Conservation (phyloP, 2,888 invertebrate species). For the Steinernema scapterisci region DNA sequence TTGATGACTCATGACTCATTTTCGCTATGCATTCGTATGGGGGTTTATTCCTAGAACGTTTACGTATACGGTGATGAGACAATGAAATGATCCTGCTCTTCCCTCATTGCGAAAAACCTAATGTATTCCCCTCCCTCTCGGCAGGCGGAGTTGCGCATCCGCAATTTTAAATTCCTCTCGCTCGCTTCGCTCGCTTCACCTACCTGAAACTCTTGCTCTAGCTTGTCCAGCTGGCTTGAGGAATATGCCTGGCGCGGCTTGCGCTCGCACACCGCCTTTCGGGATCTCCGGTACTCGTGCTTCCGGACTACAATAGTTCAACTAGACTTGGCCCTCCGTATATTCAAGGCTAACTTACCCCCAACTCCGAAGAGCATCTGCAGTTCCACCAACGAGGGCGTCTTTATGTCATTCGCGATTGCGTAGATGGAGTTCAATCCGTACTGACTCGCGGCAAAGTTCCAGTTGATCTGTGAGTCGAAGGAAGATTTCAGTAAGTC, state of each 20-base stretch:
- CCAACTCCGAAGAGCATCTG: constrained; percentile 64
- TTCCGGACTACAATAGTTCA: constrained; percentile 72
- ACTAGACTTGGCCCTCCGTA: background rate
- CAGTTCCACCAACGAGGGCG: constrained; percentile 63
- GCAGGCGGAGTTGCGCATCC: too few species aligned
- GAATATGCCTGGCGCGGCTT: constrained; percentile 96
- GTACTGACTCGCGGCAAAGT: constrained; percentile 44
- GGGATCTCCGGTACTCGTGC: constrained; percentile 78
- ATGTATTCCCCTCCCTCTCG: too few species aligned
- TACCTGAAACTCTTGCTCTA: constrained; percentile 90
- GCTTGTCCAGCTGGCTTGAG: constrained; percentile 85
- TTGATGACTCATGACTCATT: background rate
- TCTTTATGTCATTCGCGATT: constrained; percentile 46
- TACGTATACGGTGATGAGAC: background rate
- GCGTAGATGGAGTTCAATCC: constrained; percentile 45
- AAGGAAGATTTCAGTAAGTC: too few species aligned
- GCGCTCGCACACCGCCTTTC: constrained; percentile 86
- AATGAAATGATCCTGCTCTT: background rate
- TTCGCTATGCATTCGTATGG: background rate
- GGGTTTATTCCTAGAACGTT: background rate
- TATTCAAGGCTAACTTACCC: constrained; percentile 39
- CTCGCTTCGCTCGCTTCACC: constrained; percentile 16
- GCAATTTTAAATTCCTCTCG: background rate
- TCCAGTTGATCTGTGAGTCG: constrained; percentile 16
- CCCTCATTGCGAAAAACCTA: background rate